Base-by-base conservation (phyloP, 37 sponge, comb jelly and placozoan species). In the Cliona cf. orientalis region DNA sequence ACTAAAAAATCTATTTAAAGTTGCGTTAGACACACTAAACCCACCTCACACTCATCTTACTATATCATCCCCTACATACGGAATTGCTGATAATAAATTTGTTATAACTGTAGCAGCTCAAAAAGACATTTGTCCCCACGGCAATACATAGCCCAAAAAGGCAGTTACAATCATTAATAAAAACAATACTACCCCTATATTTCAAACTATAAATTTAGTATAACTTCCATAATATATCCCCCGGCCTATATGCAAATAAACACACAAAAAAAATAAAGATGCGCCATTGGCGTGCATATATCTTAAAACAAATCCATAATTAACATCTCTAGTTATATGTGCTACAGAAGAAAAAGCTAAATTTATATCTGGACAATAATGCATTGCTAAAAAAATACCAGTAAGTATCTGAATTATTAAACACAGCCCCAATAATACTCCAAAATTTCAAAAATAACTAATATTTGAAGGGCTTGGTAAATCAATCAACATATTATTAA, bases 101-200 rank as follows among this genome's bases (percentile, higher is more conserved):
- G 93, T 92, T 53, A 92, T 92, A 44, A 92, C 93, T 23, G 86
- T 84, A 0, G 85, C 93, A 28, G 85, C 93, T 49, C 93, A 92
- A 88, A 92, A 92, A 38, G 93, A 92, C 85, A 87, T 92, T 92
- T 92, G 93, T 22, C 89, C 89, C 46, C 86, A 91, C 41, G 91
- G 91, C 28, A 91, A 71, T 1, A 92, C 93, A 92, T 92, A 92
- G 31, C 93, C 89, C 34, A 92, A 76, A 84, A 92, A 92, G 44
- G 93, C 75, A 29, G 93, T 92, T 55, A 59, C 44, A 70, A 92
- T 84, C 89, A 88, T 92, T 84, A 92, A 69, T 71, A 92, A 45
- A 76, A 84, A 92, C 46, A 92, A 53, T n/a, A 88, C n/a, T 40
- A 92, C 66, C 41, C 93, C 93, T 21, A 88, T 77, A 76, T 76